phyloP scores from a whole-genome alignment of 1,140 invertebrate genomes.

The Rhagoletis zephyria region DNA sequence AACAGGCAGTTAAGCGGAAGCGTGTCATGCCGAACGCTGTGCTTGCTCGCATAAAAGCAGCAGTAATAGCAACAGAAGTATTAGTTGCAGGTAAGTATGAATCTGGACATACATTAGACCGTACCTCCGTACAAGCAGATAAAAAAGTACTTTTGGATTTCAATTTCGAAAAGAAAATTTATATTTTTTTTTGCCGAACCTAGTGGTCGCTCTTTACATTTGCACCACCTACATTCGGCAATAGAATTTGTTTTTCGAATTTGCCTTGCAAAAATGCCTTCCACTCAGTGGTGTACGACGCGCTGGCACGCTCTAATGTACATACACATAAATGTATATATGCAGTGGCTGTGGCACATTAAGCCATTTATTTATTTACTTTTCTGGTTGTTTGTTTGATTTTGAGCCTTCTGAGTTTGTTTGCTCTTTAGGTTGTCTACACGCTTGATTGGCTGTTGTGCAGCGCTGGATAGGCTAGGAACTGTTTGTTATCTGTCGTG shows the following conservation, averaged over 20 bases:
- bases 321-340: neutral
- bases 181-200: no score
- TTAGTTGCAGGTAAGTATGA: neutral
- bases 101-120: no score
- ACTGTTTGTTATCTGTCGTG: neutral
- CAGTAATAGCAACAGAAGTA: neutral
- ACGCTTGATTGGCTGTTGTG: conserved; percentile 30
- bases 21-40: neutral
- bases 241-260: no score
- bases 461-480: neutral
- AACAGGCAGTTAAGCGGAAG: neutral
- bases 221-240: no score
- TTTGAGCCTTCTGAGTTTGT: conserved; percentile 21
- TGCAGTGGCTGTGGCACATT: neutral
- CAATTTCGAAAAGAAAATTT: no score
- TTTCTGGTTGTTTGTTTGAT: conserved; percentile 38
- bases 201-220: no score
- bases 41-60: neutral
- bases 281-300: no score
- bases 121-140: no score
- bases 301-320: no score
- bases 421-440: conserved; percentile 4
- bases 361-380: conserved; percentile 41
- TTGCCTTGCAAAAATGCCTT: no score
- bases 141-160: no score